Evolutionary conservation across 2,888 invertebrate species (phyloP).

Genomic region (Chloroclystis v-ata): DNA sequence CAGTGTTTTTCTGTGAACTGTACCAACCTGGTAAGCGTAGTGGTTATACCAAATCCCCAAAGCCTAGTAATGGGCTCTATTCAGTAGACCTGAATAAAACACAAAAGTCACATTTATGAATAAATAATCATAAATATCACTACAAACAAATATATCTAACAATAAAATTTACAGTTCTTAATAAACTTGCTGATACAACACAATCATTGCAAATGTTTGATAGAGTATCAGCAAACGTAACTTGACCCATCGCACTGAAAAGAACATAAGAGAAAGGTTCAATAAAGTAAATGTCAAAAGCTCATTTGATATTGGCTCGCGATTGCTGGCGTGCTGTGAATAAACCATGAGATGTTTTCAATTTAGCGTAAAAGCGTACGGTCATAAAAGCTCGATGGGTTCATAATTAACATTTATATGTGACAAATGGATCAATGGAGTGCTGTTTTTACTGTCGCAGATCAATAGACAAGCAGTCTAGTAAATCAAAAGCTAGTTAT

Average conservation of each 20-base stretch:
- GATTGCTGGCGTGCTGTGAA: constrained; percentile 59
- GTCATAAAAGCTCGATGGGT: constrained; percentile 61
- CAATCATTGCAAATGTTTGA: constrained; percentile 30
- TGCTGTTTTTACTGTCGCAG: constrained; percentile 31
- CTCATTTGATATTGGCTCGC: constrained; percentile 47
- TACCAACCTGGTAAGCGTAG: too few species aligned
- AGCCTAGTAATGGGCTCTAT: too few species aligned
- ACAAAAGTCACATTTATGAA: too few species aligned
- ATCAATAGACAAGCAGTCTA: not conserved
- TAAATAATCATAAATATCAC: too few species aligned
- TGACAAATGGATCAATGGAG: constrained; percentile 44
- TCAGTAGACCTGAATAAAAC: too few species aligned
- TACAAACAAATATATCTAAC: too few species aligned
- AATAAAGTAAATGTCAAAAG: constrained; percentile 42
- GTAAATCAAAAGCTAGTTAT: too few species aligned
- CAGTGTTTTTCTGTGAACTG: too few species aligned
- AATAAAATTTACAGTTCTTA: too few species aligned
- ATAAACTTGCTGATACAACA: too few species aligned
- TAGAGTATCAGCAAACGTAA: constrained; percentile 39
- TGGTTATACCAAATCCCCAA: too few species aligned
- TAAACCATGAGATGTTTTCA: constrained; percentile 77
- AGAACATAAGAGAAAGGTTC: constrained; percentile 17
- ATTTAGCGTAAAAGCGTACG: constrained; percentile 73
- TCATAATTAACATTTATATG: constrained; percentile 66
- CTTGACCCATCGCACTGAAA: constrained; percentile 36